Evolutionary conservation across 2,113 vertebrate genomes (phyloP).

Genomic region (Ammodytes marinus): DNA sequence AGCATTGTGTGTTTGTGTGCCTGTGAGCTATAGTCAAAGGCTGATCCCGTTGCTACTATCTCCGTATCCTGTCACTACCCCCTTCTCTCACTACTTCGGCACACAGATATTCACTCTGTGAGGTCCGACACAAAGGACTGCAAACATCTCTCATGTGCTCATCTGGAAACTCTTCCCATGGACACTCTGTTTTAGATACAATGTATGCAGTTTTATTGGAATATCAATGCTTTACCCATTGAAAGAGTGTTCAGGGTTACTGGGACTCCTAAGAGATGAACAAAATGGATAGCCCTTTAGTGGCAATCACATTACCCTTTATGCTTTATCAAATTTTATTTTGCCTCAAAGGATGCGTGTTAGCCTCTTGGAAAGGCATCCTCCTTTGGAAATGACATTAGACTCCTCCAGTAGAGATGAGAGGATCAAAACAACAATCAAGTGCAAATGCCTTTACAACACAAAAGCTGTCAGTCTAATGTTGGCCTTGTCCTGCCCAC

Average conservation of each 20-base stretch:
- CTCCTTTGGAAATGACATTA: slow-evolving; percentile 54
- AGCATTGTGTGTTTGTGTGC: slow-evolving; percentile 67
- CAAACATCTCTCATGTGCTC: slow-evolving; percentile 50
- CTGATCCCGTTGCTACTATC: slow-evolving; percentile 66
- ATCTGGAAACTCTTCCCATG: slow-evolving; percentile 44
- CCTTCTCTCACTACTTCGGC: slow-evolving; percentile 25
- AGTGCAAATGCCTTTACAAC: slow-evolving; percentile 37
- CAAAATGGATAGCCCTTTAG: slow-evolving; percentile 63
- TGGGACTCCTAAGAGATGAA: slow-evolving; percentile 48
- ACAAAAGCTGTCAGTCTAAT: slow-evolving; percentile 11
- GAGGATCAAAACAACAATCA: slow-evolving; percentile 55
- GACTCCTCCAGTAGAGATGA: slow-evolving; percentile 23
- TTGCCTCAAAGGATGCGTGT: slow-evolving; percentile 61
- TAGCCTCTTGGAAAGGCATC: slow-evolving; percentile 49
- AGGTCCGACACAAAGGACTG: slow-evolving; percentile 54
- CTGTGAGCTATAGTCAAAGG: slow-evolving; percentile 54
- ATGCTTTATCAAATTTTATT: slow-evolving; percentile 69
- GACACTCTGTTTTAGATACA: slow-evolving; percentile 19
- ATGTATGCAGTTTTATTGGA: slow-evolving; percentile 11
- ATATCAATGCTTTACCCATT: slow-evolving; percentile 11
- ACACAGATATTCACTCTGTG: slow-evolving; percentile 67
- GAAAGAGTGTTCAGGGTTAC: slow-evolving; percentile 27
- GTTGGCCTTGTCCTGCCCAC: slow-evolving; percentile 16
- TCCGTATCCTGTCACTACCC: slow-evolving; percentile 62
- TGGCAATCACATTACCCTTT: slow-evolving; percentile 62